A percentile compares a stretch with the other conserved stretches of the same genome.
phyloP scores from a whole-genome alignment of 2,888 invertebrate genomes.

The Tiliacea citrago region DNA sequence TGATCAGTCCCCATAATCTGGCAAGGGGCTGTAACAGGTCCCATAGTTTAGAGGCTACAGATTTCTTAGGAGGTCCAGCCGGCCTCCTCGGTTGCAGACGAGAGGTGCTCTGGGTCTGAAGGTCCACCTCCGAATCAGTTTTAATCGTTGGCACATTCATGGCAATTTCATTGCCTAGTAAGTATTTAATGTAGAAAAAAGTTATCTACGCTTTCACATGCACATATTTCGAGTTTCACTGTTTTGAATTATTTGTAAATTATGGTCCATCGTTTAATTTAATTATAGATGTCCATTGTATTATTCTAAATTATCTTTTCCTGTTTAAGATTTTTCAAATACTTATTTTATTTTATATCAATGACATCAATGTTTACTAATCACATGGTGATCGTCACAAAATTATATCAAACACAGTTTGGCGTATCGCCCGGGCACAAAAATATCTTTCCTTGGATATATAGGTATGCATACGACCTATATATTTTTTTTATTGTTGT shows the following conservation, averaged over 20 bases:
- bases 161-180: constrained; percentile 46
- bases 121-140: constrained; percentile 72
- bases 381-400: constrained; percentile 66
- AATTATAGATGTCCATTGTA: neutral
- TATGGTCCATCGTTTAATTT: constrained; percentile 6
- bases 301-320: neutral
- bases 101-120: constrained; percentile 70
- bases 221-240: constrained; percentile 31
- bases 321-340: constrained; percentile 9
- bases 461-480: constrained; percentile 60
- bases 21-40: constrained; percentile 86
- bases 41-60: constrained; percentile 83
- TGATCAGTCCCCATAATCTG: constrained; percentile 86
- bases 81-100: constrained; percentile 72
- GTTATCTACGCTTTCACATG: constrained; percentile 39
- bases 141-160: constrained; percentile 77
- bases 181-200: constrained; percentile 36
- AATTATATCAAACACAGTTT: constrained; percentile 72
- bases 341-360: constrained; percentile 22
- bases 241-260: neutral
- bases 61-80: constrained; percentile 76
- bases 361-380: constrained; percentile 71
- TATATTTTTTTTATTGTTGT: constrained; percentile 51
- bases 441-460: constrained; percentile 84
- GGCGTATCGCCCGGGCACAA: constrained; percentile 84